A percentile compares a stretch with the other conserved stretches of the same genome.
Conservation (phyloP, 2,113 vertebrate species). For the Spermophilus dauricus region DNA sequence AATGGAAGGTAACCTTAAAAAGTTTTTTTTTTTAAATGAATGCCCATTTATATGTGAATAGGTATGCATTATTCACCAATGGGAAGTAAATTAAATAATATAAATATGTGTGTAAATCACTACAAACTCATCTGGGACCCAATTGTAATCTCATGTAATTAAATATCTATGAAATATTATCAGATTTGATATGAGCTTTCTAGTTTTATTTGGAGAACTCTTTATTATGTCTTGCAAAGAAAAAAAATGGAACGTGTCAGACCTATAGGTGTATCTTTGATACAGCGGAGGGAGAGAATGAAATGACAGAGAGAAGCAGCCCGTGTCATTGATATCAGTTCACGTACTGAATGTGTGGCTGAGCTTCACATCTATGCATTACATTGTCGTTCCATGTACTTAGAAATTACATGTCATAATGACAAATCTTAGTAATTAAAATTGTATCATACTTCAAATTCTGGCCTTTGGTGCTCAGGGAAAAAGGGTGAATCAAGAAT, state of each 20-base stretch:
- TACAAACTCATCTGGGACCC: not conserved
- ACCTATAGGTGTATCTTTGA: not conserved
- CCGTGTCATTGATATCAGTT: not conserved
- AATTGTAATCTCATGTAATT: not conserved
- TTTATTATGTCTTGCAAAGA: not conserved
- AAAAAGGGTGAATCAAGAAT: constrained; percentile 50
- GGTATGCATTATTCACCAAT: not conserved
- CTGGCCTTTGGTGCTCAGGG: not conserved
- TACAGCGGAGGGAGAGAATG: not conserved
- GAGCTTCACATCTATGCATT: constrained; percentile 50
- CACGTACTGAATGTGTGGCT: not conserved
- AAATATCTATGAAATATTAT: not conserved
- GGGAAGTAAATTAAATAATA: not conserved
- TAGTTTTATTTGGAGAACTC: not conserved
- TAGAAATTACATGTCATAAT: constrained; percentile 83
- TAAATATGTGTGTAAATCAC: not conserved
- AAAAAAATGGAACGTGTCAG: not conserved
- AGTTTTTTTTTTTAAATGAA: not conserved
- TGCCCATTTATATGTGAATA: not conserved
- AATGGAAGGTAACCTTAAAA: not conserved
- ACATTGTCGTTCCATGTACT: constrained; percentile 69
- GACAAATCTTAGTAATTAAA: constrained; percentile 83
- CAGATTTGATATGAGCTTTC: not conserved
- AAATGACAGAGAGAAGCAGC: not conserved
- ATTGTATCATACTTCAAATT: constrained; percentile 72